Evolutionary conservation across 2,797 vertebrate genomes (phyloP), one percentile per base, ranked within the genome.

Genomic region (Gallinago solitaria): DNA sequence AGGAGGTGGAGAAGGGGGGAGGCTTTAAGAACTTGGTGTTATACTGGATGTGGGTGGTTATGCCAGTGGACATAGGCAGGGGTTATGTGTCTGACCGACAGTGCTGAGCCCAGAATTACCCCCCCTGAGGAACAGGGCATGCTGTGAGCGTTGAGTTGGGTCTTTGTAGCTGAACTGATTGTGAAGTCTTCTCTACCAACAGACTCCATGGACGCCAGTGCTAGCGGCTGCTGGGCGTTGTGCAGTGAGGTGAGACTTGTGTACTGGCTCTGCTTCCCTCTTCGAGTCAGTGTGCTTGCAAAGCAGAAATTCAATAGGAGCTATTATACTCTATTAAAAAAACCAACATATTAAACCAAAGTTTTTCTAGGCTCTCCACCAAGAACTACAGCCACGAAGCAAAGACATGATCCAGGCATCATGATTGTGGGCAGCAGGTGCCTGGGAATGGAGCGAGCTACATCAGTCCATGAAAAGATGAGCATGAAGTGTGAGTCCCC

Each of bases 291-390:
- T 2, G 60, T 33, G 75, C 53, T 87, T 45, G 37, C 67, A 59
- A 50, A 57, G 57, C 33, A 51, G 63, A 56, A 68, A 14, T 57
- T 88, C 93, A 79, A 47, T 88, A 47, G 93, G 50, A 86, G 35
- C 88, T 53, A 68, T 96, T 95, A 70, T 20, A 24, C 39, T 83
- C 76, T 33, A 37, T 86, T 86, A 53, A 90, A 92, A 64, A 90
- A 84, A 81, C n/a, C n/a, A n/a, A n/a, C n/a, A n/a, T n/a, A 0
- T 8, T 47, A 21, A 47, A 47, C 11, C 45, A 0, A 18, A 30
- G 53, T 18, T 94, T 83, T 91, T 89, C 78, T 90, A 50, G 92
- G 89, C 91, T 27, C 4, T 30, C 17, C 73, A 92, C 84, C 94
- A 91, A 30, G 94, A 68, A 37, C 25, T 57, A n/a, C 51, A 61